Evolutionary conservation across 2,888 invertebrate species (phyloP).

Genomic region (Chrysopilus asiliformis): DNA sequence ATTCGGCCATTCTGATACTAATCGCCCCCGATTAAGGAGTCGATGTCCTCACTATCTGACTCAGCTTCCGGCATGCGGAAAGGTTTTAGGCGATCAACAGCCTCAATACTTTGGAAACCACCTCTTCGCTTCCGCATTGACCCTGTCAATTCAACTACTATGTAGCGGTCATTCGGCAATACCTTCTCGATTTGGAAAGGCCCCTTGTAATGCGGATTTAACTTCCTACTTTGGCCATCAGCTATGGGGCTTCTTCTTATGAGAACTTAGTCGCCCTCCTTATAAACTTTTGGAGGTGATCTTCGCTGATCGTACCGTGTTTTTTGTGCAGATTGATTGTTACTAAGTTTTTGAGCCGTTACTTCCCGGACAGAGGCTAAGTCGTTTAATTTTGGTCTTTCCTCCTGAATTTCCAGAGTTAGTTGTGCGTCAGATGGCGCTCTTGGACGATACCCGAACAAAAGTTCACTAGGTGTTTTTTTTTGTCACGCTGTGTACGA

Average conservation of each 20-base stretch:
- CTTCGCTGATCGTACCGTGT: too few relatives aligned
- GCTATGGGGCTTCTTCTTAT: conserved; percentile 16
- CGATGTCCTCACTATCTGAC: background rate
- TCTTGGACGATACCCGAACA: conserved; percentile 12
- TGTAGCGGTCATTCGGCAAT: conserved; percentile 20
- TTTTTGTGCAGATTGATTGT: conserved; percentile 10
- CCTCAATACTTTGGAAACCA: conserved; percentile 7
- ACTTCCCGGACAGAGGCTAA: too few relatives aligned
- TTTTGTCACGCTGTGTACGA: too few relatives aligned
- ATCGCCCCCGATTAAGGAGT: too few relatives aligned
- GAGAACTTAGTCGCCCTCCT: conserved; percentile 19
- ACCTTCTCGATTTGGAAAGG: too few relatives aligned
- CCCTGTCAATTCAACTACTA: conserved; percentile 14
- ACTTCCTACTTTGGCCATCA: conserved; percentile 16
- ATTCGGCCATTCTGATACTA: conserved; percentile 1
- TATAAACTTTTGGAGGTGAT: conserved; percentile 7
- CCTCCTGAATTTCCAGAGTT: conserved; percentile 1
- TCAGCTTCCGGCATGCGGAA: background rate
- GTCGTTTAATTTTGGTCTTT: too few relatives aligned
- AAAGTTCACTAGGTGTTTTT: conserved; percentile 14
- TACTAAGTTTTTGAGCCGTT: too few relatives aligned
- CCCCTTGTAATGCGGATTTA: conserved; percentile 19
- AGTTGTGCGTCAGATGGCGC: background rate
- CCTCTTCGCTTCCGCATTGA: conserved; percentile 1
- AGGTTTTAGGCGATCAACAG: conserved; percentile 10